Conservation (phyloP, 1,140 invertebrate genomes). For the Drosophila bipectinata region DNA sequence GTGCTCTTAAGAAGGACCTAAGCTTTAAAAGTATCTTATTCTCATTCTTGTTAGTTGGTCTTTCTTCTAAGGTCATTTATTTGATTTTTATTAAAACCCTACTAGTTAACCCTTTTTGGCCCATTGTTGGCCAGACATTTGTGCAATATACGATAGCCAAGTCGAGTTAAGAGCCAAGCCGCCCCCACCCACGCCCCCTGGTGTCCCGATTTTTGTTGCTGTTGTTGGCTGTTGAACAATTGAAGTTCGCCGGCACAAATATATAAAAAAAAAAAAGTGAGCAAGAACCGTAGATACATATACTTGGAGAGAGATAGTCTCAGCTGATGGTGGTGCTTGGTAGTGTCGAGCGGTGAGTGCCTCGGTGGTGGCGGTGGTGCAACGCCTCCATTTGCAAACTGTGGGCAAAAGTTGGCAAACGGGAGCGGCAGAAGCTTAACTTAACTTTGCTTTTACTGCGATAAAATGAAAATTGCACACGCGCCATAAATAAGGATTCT, state of each 20-base stretch:
- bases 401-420: slow-evolving; percentile 63
- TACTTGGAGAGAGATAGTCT: not conserved
- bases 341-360: not conserved
- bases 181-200: not conserved
- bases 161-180: slow-evolving; percentile 44
- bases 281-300: slow-evolving; percentile 33
- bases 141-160: slow-evolving; percentile 61
- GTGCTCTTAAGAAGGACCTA: not conserved
- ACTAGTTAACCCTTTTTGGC: slow-evolving; percentile 5
- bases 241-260: slow-evolving; percentile 71
- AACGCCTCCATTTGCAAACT: slow-evolving; percentile 68
- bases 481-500: slow-evolving; percentile 84
- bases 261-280: slow-evolving; percentile 58
- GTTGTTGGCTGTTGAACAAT: slow-evolving; percentile 70
- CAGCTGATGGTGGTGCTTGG: slow-evolving; percentile 38
- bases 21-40: not conserved
- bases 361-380: slow-evolving; percentile 42
- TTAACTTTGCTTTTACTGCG: slow-evolving; percentile 83
- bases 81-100: not conserved
- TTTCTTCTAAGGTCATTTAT: not conserved
- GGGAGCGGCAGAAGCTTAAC: slow-evolving; percentile 65
- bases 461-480: slow-evolving; percentile 84
- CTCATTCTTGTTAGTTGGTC: not conserved
- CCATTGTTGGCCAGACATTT: slow-evolving; percentile 59
- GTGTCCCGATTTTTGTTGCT: slow-evolving; percentile 51